Evolutionary conservation across 1,140 invertebrate genomes (phyloP).

Genomic region (Musca domestica): DNA sequence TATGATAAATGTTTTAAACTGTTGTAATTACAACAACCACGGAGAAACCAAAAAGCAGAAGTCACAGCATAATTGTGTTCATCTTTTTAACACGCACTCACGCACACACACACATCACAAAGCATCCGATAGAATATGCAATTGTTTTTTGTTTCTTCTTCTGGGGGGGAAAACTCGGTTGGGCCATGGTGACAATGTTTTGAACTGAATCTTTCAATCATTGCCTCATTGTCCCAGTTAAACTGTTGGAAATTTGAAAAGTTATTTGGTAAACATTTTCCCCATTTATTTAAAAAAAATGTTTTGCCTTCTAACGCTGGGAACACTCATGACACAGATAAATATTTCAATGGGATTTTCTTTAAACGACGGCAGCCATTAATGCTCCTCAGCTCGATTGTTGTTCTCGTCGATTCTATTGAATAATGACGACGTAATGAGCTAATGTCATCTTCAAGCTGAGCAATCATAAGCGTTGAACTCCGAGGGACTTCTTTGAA

Average conservation of each 20-base stretch:
- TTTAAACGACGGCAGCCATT: not conserved
- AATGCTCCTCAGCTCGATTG: not conserved
- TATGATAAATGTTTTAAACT: constrained; percentile 18
- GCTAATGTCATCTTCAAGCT: constrained; percentile 4
- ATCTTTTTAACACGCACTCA: not conserved
- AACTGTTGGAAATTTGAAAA: not conserved
- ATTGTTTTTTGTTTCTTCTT: not conserved
- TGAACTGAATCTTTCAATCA: constrained; percentile 1
- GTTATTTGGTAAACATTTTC: not conserved
- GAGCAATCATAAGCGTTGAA: not conserved
- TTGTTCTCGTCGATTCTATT: not conserved
- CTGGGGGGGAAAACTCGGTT: too few species aligned
- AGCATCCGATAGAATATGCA: too few species aligned
- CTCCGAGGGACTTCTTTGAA: too few species aligned
- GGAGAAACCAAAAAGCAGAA: not conserved
- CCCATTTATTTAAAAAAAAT: too few species aligned
- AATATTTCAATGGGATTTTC: not conserved
- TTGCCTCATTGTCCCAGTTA: not conserved
- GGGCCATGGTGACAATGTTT: not conserved
- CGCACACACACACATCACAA: too few species aligned
- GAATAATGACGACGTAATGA: constrained; percentile 9
- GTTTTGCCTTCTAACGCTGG: not conserved
- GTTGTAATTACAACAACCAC: constrained; percentile 7
- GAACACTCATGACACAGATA: constrained; percentile 13
- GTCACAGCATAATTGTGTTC: not conserved